Percentiles rank a stretch among this genome's conserved stretches.
Conservation (phyloP, 2,888 invertebrate genomes). For the Myopa tessellatipennis region DNA sequence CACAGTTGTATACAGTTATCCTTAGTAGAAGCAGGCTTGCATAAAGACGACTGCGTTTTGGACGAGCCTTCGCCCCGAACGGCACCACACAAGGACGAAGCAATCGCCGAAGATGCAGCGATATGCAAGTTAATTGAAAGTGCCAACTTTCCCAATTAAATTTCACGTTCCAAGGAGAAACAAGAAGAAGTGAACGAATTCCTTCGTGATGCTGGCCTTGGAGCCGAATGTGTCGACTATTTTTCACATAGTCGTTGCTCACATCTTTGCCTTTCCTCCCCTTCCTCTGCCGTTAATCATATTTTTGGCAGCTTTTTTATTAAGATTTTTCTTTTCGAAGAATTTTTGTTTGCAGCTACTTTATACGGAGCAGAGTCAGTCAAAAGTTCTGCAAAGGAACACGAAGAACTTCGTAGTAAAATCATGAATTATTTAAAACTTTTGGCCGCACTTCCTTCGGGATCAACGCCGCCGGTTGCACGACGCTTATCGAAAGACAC, state of each 20-base stretch:
- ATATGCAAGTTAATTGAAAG: constrained; percentile 64
- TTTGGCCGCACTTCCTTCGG: background rate
- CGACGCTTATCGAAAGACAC: constrained; percentile 41
- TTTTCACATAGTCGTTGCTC: background rate
- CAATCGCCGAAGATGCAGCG: constrained; percentile 57
- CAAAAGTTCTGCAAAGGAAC: background rate
- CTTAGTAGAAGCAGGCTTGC: too few relatives aligned
- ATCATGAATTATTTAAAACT: constrained; percentile 21
- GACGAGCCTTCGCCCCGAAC: background rate
- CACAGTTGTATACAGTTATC: too few relatives aligned
- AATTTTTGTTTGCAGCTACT: background rate
- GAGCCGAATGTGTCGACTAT: background rate
- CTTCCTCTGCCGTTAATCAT: background rate
- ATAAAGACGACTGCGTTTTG: too few relatives aligned
- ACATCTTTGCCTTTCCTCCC: background rate
- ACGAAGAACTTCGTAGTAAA: background rate
- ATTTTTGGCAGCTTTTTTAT: background rate
- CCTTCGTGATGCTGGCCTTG: constrained; percentile 3
- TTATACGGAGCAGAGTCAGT: background rate
- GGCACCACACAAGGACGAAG: constrained; percentile 35
- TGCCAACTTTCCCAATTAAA: constrained; percentile 68
- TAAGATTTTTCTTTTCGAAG: background rate
- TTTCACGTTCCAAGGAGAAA: constrained; percentile 46
- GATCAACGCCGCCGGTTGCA: constrained; percentile 30
- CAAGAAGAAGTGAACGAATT: background rate